A percentile compares a stretch with the other conserved stretches of the same genome.
Conservation (phyloP, 2,888 invertebrate genomes). For the Achlya flavicornis region DNA sequence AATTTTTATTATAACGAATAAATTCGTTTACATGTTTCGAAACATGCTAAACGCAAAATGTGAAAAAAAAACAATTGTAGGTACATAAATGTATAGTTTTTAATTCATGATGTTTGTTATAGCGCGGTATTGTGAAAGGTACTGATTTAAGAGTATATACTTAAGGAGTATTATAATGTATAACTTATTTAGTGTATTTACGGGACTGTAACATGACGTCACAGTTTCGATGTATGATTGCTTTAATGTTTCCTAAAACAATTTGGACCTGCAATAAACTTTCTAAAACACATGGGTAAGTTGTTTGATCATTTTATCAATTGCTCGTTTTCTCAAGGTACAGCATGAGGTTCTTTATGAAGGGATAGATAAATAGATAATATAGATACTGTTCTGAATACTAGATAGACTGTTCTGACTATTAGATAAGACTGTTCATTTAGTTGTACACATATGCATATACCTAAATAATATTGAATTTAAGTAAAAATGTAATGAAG, state of each 20-base stretch:
- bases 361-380: too few species aligned
- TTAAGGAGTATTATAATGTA: neutral
- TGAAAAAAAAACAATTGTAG: neutral
- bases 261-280: slow-evolving; percentile 62
- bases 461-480: too few species aligned
- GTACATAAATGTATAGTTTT: slow-evolving; percentile 3
- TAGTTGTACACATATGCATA: too few species aligned
- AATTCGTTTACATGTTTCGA: neutral
- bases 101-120: slow-evolving; percentile 11
- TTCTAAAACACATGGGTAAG: slow-evolving; percentile 40
- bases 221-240: slow-evolving; percentile 48
- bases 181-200: slow-evolving; percentile 26
- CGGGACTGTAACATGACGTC: slow-evolving; percentile 19
- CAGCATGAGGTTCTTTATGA: too few species aligned
- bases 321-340: too few species aligned
- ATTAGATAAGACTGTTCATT: too few species aligned
- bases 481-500: too few species aligned
- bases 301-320: slow-evolving; percentile 35
- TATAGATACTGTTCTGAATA: too few species aligned
- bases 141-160: slow-evolving; percentile 25
- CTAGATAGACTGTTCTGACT: too few species aligned
- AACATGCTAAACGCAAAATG: neutral
- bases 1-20: neutral
- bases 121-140: slow-evolving; percentile 17
- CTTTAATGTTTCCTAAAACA: slow-evolving; percentile 60